Evolutionary conservation across 30 jellyfish, hydroid and myxozoan species (phyloP).

Genomic region (Cassiopea andromeda): DNA sequence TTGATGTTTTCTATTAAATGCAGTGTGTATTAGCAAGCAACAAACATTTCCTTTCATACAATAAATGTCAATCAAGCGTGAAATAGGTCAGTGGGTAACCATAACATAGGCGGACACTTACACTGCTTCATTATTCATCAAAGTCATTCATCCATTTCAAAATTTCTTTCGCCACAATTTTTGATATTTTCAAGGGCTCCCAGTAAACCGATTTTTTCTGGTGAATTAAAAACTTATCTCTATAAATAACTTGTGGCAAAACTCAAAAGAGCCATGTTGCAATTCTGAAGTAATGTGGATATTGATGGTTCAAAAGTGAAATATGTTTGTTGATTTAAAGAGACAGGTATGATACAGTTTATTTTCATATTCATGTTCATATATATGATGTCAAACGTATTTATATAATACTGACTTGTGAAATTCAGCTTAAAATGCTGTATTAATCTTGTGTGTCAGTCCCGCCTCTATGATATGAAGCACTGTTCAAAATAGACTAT

Average conservation of each 20-base stretch:
- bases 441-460: no score
- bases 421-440: no score
- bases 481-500: no score
- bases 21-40: conserved; percentile 2
- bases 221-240: background rate
- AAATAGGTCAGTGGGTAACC: conserved; percentile 58
- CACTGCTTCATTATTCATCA: conserved; percentile 10
- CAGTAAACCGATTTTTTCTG: background rate
- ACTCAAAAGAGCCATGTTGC: background rate
- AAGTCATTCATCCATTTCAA: conserved; percentile 24
- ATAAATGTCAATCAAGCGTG: conserved; percentile 34
- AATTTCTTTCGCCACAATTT: conserved; percentile 7
- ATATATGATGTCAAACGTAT: no score
- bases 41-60: conserved; percentile 21
- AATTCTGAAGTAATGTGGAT: background rate
- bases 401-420: no score
- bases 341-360: conserved; percentile 36
- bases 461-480: no score
- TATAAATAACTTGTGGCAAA: background rate
- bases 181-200: background rate
- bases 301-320: background rate
- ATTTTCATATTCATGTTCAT: background rate
- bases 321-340: conserved; percentile 41
- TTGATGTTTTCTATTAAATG: conserved; percentile 1
- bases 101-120: conserved; percentile 9